Percentiles rank a stretch among this genome's conserved stretches.
Evolutionary conservation across 2,888 invertebrate genomes (phyloP).

Genomic region (Bursaphelenchus okinawaensis): DNA sequence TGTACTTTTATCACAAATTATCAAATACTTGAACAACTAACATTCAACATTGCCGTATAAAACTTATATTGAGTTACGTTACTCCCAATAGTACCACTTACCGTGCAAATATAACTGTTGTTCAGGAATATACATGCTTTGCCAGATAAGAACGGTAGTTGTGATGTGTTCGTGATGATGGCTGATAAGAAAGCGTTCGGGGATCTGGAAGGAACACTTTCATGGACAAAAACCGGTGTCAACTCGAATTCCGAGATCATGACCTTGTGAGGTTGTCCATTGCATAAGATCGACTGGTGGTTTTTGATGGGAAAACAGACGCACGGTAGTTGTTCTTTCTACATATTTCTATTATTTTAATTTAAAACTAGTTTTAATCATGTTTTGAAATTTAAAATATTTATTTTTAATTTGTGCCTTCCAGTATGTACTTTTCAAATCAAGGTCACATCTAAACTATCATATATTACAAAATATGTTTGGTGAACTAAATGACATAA

Average conservation of each 20-base stretch:
- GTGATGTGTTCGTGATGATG: conserved; percentile 58
- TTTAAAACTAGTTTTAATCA: no score
- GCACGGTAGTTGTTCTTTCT: conserved; percentile 58
- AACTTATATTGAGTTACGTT: no score
- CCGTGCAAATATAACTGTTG: conserved; percentile 60
- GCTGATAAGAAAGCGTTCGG: conserved; percentile 59
- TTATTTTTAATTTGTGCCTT: neutral
- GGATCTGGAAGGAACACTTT: conserved; percentile 58
- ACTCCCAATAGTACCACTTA: conserved; percentile 19
- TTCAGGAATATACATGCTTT: conserved; percentile 60
- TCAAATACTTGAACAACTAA: no score
- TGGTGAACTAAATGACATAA: no score
- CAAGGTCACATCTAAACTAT: neutral
- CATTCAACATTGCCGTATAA: no score
- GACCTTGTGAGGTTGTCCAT: conserved; percentile 58
- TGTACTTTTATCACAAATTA: no score
- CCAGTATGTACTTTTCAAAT: neutral
- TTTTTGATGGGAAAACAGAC: conserved; percentile 59
- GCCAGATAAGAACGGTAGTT: conserved; percentile 59
- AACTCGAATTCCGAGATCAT: conserved; percentile 58
- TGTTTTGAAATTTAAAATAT: no score
- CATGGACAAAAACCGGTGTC: conserved; percentile 58
- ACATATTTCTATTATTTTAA: no score
- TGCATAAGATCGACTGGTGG: conserved; percentile 57
- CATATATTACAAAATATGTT: no score